Evolutionary conservation across 2,797 vertebrate species (phyloP).

Genomic region (Aselliscus stoliczkanus): DNA sequence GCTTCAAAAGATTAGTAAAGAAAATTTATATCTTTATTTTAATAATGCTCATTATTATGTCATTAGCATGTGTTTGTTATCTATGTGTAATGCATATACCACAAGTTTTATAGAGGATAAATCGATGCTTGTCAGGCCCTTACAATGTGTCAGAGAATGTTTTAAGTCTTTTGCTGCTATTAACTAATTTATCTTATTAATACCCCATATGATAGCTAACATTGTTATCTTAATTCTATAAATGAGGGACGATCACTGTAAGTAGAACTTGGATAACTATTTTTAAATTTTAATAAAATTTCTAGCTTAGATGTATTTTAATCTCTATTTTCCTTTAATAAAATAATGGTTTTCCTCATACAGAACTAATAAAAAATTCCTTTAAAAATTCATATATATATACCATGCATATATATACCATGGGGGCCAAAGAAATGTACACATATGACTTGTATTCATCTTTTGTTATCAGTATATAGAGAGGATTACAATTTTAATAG

Average conservation of each 20-base stretch:
- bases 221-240: background rate
- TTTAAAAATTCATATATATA: background rate
- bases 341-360: background rate
- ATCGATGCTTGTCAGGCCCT: background rate
- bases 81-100: background rate
- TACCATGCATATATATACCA: background rate
- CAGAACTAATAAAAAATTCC: background rate
- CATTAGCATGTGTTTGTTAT: background rate
- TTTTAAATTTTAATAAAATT: constrained; percentile 23
- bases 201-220: background rate
- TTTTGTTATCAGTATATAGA: too few relatives aligned
- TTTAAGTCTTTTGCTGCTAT: background rate
- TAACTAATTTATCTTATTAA: background rate
- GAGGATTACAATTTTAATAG: too few relatives aligned
- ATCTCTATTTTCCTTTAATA: background rate
- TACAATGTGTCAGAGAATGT: background rate
- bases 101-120: background rate
- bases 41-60: background rate
- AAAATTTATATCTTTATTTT: background rate
- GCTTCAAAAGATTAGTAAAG: background rate
- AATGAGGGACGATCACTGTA: background rate
- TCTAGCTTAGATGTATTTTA: background rate
- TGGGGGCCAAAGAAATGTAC: too few relatives aligned
- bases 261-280: background rate
- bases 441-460: too few relatives aligned